These are phyloP conservation scores for Drosophila multiciliata DNA, from an alignment of 2,888 invertebrate species.

Conservation along the genomic window DNA sequence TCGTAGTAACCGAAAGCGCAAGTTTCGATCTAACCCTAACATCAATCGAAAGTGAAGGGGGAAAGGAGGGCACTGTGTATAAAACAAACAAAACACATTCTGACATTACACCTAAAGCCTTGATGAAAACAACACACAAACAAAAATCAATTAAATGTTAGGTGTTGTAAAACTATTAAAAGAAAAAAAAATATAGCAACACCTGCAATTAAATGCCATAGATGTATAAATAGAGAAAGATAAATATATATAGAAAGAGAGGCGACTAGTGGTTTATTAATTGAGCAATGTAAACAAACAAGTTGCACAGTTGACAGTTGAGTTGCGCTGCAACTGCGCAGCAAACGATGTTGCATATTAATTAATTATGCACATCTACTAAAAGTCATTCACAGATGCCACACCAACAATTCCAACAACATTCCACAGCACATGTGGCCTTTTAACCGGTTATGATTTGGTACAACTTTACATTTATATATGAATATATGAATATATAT, in stretches of 20 bases:
- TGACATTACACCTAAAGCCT: neutral
- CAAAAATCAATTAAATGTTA: slow-evolving; percentile 6
- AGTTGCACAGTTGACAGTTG: slow-evolving; percentile 17
- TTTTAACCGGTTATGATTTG: slow-evolving; percentile 27
- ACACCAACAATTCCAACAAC: slow-evolving; percentile 15
- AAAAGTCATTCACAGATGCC: slow-evolving; percentile 14
- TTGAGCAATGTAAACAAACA: slow-evolving; percentile 18
- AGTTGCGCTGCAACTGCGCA: slow-evolving; percentile 25
- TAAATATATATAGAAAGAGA: neutral
- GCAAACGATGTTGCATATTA: slow-evolving; percentile 28
- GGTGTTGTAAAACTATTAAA: slow-evolving; percentile 14
- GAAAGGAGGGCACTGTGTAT: neutral
- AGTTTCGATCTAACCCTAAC: slow-evolving; percentile 5
- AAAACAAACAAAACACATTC: slow-evolving; percentile 6
- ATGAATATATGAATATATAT: neutral
- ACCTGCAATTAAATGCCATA: neutral
- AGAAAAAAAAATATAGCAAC: neutral
- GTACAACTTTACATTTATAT: neutral
- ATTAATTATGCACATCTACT: slow-evolving; percentile 23
- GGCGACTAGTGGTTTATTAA: neutral
- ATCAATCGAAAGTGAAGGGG: slow-evolving; percentile 4
- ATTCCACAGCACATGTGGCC: slow-evolving; percentile 17
- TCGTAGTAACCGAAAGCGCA: slow-evolving; percentile 17
- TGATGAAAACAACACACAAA: slow-evolving; percentile 7
- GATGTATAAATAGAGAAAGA: neutral